Percentiles rank a stretch among this genome's conserved stretches.
These are phyloP conservation scores for Trachymyrmex septentrionalis DNA, from an alignment of 1,140 invertebrate genomes.

Conservation along the genomic window DNA sequence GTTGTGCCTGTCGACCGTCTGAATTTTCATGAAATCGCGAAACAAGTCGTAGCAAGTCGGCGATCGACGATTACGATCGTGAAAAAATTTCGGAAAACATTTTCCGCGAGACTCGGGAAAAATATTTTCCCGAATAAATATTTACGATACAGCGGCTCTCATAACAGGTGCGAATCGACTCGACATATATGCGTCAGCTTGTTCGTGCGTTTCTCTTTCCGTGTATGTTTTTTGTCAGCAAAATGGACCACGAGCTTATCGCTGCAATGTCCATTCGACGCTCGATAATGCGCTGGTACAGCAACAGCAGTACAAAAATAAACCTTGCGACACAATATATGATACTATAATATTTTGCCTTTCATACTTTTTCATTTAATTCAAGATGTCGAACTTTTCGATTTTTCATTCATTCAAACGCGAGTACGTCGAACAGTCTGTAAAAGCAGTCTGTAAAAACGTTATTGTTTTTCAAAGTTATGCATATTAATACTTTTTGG, in stretches of 20 bases:
- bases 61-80: constrained; percentile 27
- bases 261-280: constrained; percentile 12
- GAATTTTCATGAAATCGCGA: constrained; percentile 9
- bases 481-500: not conserved
- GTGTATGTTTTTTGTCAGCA: constrained; percentile 36
- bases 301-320: constrained; percentile 42
- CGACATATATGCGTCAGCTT: constrained; percentile 19
- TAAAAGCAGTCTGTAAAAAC: not conserved
- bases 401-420: constrained; percentile 2
- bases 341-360: constrained; percentile 44
- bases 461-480: not conserved
- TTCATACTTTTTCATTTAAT: constrained; percentile 20
- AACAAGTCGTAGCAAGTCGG: constrained; percentile 4
- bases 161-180: constrained; percentile 53
- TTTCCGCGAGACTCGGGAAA: constrained; percentile 15
- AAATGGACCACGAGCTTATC: constrained; percentile 52
- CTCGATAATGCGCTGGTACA: constrained; percentile 39
- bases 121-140: constrained; percentile 56
- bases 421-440: not conserved
- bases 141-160: constrained; percentile 44
- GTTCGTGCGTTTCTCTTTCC: constrained; percentile 7
- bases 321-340: not conserved
- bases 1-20: not conserved
- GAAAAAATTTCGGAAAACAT: constrained; percentile 11
- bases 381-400: not conserved